A percentile compares a stretch with the other conserved stretches of the same genome.
These are phyloP conservation scores for Ranitomeya imitator DNA, from an alignment of 2,113 vertebrate species.

Conservation along the genomic window DNA sequence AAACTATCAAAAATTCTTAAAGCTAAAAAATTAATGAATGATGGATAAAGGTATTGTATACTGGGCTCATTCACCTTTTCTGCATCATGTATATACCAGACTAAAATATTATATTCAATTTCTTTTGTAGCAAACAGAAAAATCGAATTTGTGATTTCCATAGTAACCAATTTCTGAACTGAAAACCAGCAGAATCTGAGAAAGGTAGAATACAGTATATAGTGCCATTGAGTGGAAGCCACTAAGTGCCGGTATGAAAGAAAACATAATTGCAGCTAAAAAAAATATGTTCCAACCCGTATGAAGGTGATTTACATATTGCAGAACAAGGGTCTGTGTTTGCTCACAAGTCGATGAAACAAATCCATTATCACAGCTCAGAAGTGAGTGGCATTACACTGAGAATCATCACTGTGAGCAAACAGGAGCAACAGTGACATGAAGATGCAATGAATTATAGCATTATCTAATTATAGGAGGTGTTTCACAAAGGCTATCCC, in stretches of 20 bases:
- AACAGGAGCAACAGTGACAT: not conserved
- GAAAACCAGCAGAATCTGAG: not conserved
- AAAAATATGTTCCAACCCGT: not conserved
- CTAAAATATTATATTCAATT: not conserved
- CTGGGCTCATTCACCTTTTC: not conserved
- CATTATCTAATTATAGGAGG: not conserved
- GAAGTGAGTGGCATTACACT: not conserved
- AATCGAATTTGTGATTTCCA: constrained; percentile 33
- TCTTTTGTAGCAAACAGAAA: not conserved
- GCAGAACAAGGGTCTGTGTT: not conserved
- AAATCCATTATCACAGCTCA: not conserved
- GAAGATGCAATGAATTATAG: not conserved
- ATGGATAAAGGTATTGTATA: not conserved
- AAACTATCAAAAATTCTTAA: not conserved
- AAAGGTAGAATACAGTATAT: not conserved
- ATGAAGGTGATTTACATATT: constrained; percentile 3
- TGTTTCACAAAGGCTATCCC: not conserved
- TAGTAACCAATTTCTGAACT: constrained; percentile 18
- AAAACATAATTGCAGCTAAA: constrained; percentile 14
- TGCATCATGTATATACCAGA: not conserved
- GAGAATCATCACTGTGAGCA: not conserved
- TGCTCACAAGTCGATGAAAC: not conserved
- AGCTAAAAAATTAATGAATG: not conserved
- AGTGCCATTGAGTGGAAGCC: not conserved
- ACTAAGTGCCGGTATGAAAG: not conserved